A percentile compares a stretch with the other conserved stretches of the same genome.
These are phyloP conservation scores for Allygus modestus DNA, from an alignment of 2,888 invertebrate species.

Conservation along the genomic window DNA sequence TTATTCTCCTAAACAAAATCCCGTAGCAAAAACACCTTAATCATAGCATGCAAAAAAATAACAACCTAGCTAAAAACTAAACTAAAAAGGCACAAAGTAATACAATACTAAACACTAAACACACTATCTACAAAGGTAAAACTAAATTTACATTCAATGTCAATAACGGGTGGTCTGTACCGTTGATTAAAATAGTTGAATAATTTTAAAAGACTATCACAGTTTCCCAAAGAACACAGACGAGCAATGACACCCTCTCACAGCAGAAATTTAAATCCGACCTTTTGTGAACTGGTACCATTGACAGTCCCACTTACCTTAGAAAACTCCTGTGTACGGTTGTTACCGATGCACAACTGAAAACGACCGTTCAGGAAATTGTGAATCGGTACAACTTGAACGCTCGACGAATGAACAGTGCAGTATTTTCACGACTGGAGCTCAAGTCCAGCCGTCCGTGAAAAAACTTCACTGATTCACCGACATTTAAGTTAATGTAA, in stretches of 20 bases:
- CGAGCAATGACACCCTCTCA: conserved; percentile 22
- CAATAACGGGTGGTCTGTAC: conserved; percentile 2
- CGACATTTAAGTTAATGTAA: neutral
- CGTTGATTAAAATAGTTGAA: neutral
- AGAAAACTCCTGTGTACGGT: neutral
- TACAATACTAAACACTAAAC: conserved; percentile 9
- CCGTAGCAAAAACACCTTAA: neutral
- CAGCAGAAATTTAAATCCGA: neutral
- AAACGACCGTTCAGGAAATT: conserved; percentile 14
- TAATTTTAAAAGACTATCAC: conserved; percentile 40
- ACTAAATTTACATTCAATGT: neutral
- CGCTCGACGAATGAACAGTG: neutral
- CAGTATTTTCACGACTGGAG: conserved; percentile 15
- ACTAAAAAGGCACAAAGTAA: conserved; percentile 33
- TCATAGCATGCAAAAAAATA: neutral
- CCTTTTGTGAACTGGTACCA: conserved; percentile 26
- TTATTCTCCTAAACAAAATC: no score
- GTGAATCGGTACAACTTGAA: conserved; percentile 30
- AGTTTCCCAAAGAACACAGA: conserved; percentile 39
- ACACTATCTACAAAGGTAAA: neutral
- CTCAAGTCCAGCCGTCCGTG: conserved; percentile 31
- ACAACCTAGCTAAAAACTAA: neutral
- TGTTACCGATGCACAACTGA: conserved; percentile 50
- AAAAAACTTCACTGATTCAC: conserved; percentile 22
- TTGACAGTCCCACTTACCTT: neutral